Percentiles rank a stretch among this genome's conserved stretches.
phyloP scores from a whole-genome alignment of 2,113 vertebrate genomes.

The Pongo pygmaeus region DNA sequence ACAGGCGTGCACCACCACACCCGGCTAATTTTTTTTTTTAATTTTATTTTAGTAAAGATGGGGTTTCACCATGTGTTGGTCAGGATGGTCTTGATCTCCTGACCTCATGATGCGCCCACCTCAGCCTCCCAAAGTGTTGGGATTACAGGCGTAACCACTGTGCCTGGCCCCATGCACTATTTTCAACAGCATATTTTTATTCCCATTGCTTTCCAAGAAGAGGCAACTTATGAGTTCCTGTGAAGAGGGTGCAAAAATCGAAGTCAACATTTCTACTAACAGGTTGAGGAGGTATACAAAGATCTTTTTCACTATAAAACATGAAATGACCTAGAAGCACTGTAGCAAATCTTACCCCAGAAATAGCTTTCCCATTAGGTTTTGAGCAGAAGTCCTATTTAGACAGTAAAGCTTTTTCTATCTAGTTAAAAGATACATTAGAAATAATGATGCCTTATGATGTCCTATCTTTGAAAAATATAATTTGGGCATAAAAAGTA shows the following conservation, averaged over 20 bases:
- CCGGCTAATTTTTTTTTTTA: no score
- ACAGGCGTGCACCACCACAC: no score
- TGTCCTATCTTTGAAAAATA: not conserved
- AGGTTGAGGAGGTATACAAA: not conserved
- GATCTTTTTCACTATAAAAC: not conserved
- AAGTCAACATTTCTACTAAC: not conserved
- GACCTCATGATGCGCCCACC: no score
- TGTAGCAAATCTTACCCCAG: not conserved
- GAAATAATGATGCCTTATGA: constrained; percentile 31
- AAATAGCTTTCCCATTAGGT: not conserved
- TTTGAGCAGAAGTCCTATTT: not conserved
- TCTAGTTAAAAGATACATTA: constrained; percentile 20
- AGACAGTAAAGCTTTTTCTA: constrained; percentile 14
- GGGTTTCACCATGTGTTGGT: no score
- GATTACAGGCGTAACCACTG: no score
- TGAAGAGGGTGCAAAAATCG: not conserved
- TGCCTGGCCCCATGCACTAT: not conserved
- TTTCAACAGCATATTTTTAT: not conserved
- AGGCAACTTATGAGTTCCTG: not conserved
- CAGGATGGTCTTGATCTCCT: no score
- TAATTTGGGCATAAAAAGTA: not conserved
- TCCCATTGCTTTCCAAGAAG: not conserved
- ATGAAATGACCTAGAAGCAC: not conserved
- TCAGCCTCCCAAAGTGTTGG: no score
- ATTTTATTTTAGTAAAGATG: no score